Base-by-base conservation (phyloP, 2,797 vertebrate genomes). In the Ceyx erithaca region DNA sequence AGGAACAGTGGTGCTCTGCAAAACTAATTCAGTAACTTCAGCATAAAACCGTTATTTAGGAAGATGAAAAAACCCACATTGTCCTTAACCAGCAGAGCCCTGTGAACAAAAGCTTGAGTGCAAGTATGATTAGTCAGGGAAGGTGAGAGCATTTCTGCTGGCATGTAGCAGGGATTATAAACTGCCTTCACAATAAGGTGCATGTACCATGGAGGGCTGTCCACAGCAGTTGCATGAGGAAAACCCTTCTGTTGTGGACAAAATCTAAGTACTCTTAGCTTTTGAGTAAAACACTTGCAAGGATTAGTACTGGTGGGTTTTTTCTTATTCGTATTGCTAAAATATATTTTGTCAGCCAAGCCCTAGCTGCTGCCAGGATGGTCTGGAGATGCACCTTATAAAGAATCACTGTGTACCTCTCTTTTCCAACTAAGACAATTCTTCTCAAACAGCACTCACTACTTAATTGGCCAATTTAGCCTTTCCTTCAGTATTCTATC, bases 141-240 rank as follows among this genome's bases (percentile, higher is more conserved):
- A 92, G 79, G 41, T 43, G 37, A 77, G 33, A 82, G 61, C 54
- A 20, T 40, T 90, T 87, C 84, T 85, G 78, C 75, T 90, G 58
- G 46, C 30, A 58, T 7, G 80, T 7, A 87, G 90, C 90, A 90
- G 83, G 67, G 90, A 83, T 49, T 77, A 52, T 8, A 31, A 81
- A 63, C 61, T 21, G 54, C 45, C 75, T 80, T 54, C 54, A 43
- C 6, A 48, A 33, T 45, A 48, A 63, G 70, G 55, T 63, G 48
- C 86, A 73, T 71, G 57, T 64, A 61, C 79, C 84, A 90, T 41
- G 28, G 79, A 92, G 11, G 8, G 18, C 70, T 86, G 79, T 59
- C 61, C 70, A 79, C 14, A 81, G 77, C 85, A 95, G 80, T 52
- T 91, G 63, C 66, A 84, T 48, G 63, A 86, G 55, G 59, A 94